phyloP scores from a whole-genome alignment of 2,797 vertebrate species.

The Anabacerthia variegaticeps region DNA sequence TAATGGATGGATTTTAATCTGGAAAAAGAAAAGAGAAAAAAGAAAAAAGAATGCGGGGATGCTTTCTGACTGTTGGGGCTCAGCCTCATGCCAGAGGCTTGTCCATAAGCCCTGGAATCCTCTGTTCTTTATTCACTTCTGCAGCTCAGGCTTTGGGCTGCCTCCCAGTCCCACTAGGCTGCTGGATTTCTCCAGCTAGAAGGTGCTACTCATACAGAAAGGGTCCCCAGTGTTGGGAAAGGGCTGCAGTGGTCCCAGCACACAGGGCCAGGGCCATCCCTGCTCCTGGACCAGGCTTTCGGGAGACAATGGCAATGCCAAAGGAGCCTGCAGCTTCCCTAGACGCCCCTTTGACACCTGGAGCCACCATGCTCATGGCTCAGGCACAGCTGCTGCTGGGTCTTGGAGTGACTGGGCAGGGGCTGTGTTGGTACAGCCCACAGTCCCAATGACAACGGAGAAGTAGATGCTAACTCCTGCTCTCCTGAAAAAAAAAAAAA shows the following conservation, averaged over 20 bases:
- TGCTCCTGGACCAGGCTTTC: background rate
- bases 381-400: background rate
- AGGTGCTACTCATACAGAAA: background rate
- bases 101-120: background rate
- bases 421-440: background rate
- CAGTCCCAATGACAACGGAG: background rate
- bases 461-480: background rate
- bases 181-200: background rate
- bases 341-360: background rate
- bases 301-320: background rate
- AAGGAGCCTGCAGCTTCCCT: background rate
- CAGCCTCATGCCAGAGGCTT: background rate
- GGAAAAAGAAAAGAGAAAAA: background rate
- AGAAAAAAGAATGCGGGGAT: background rate
- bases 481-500: background rate
- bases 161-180: background rate
- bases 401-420: background rate
- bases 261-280: background rate
- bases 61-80: background rate
- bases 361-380: rapidly evolving
- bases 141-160: background rate
- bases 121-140: background rate
- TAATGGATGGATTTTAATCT: background rate
- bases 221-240: background rate
- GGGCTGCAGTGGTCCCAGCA: background rate